Percentiles rank a stretch among this genome's conserved stretches.
phyloP scores from a whole-genome alignment of 2,888 invertebrate genomes.

The Chirona hameri region DNA sequence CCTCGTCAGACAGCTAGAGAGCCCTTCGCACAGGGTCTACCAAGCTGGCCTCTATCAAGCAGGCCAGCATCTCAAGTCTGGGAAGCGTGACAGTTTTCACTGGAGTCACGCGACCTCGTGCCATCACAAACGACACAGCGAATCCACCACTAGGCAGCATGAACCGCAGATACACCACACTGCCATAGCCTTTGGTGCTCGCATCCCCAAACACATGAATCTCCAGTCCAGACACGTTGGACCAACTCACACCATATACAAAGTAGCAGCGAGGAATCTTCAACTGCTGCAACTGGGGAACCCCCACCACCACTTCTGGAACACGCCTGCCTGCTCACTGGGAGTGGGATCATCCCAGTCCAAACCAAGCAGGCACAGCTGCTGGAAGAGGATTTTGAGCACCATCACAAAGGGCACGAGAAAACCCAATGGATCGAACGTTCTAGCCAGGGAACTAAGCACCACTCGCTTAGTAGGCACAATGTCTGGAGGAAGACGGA shows the following conservation, averaged over 20 bases:
- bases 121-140: not conserved
- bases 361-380: not conserved
- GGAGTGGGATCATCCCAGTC: not conserved
- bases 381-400: not conserved
- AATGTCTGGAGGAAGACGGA: not conserved
- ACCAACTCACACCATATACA: not conserved
- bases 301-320: not conserved
- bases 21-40: not conserved
- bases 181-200: not conserved
- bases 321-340: not conserved
- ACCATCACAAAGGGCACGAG: not conserved
- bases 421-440: not conserved
- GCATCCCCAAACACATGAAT: not conserved
- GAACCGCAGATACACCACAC: not conserved
- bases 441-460: not conserved
- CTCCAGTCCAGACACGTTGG: not conserved
- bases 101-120: not conserved
- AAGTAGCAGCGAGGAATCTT: not conserved
- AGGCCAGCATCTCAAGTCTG: not conserved
- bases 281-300: not conserved
- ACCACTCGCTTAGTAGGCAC: not conserved
- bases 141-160: not conserved
- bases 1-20: too few species aligned
- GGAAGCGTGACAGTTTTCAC: not conserved
- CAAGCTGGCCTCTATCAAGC: not conserved